These are phyloP conservation scores for Arge pagana DNA, from an alignment of 2,888 invertebrate species.

Conservation along the genomic window DNA sequence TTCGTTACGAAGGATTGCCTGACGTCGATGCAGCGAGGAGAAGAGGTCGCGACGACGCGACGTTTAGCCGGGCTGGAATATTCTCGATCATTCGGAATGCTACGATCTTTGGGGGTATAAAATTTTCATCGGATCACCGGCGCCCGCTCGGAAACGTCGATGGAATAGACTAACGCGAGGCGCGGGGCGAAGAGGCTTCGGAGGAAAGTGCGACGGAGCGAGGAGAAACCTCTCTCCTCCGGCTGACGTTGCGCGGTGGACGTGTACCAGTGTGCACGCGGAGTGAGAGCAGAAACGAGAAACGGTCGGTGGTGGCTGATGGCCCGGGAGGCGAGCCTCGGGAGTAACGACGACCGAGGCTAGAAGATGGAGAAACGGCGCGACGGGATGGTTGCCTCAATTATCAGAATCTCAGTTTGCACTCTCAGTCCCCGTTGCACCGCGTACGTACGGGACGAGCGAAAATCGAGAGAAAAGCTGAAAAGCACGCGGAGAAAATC, in stretches of 20 bases:
- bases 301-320: too few species aligned
- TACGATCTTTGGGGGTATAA: slow-evolving; percentile 6
- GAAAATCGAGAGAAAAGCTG: slow-evolving; percentile 14
- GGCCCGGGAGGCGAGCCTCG: too few species aligned
- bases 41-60: slow-evolving; percentile 8
- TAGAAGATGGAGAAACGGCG: not conserved
- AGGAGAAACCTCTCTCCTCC: too few species aligned
- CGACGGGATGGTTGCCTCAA: slow-evolving; percentile 15
- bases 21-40: too few species aligned
- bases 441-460: slow-evolving; percentile 17
- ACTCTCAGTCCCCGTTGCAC: slow-evolving; percentile 18
- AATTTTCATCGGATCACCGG: slow-evolving; percentile 15
- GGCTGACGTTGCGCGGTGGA: too few species aligned
- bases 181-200: not conserved
- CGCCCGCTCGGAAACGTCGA: slow-evolving; percentile 3
- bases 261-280: too few species aligned
- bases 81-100: slow-evolving; percentile 12
- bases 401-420: slow-evolving; percentile 20
- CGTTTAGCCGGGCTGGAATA: slow-evolving; percentile 6
- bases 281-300: too few species aligned
- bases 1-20: slow-evolving; percentile 11
- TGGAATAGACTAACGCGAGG: too few species aligned
- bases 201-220: too few species aligned
- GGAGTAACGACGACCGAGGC: not conserved
- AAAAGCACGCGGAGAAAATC: slow-evolving; percentile 6